Base-by-base conservation (phyloP, 2,888 invertebrate species). In the Sminthurides aquaticus region DNA sequence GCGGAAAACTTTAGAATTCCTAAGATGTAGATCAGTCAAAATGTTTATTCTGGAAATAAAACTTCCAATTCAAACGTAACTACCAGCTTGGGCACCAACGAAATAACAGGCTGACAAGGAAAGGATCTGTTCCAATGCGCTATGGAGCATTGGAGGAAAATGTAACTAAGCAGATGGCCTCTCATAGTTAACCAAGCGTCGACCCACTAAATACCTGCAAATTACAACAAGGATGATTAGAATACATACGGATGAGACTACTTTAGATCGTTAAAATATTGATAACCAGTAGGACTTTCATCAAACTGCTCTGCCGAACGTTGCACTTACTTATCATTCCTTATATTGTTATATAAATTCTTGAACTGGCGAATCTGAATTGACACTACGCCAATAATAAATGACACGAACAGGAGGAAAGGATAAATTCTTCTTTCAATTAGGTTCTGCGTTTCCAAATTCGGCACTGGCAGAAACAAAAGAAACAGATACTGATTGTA, bases 171-270 rank as follows among this genome's bases (percentile, higher is more conserved):
- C 5, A 34, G 70, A 67, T 11, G 71, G 71, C 66, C 74, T 66
- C 48, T 98, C 94, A 81, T 98, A 99, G 82, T 99, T 99, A 28
- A 98, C 97, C 72, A 99, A 84, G 73, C 96, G 84, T 76, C 95
- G 91, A 0, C 98, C 98, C 18, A 99, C 97, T 58, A 98, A 84
- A 81, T 98, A 83, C 74, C 83, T 82, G 76, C 27, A 76, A 76
- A 56, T 57, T 67, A 52, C 5, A 66, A 65, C 28, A 66, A 25
- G 49, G 43, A 57, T 28, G 28, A 2, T 52, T 34, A 52, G 34
- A 34, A 29, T 34, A 24, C 52, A 20, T 22, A 58, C 3, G 20
- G 58, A 20, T 3, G n/a, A 24, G 34, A n/a, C 27, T n/a, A 60
- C 8, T 48, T 49, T 49, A 48, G 43, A 59, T n/a, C 52, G 27